Percentiles rank a stretch among this genome's conserved stretches.
These are phyloP conservation scores for Emydura subglobosa DNA, from an alignment of 2,113 vertebrate genomes.

Conservation along the genomic window DNA sequence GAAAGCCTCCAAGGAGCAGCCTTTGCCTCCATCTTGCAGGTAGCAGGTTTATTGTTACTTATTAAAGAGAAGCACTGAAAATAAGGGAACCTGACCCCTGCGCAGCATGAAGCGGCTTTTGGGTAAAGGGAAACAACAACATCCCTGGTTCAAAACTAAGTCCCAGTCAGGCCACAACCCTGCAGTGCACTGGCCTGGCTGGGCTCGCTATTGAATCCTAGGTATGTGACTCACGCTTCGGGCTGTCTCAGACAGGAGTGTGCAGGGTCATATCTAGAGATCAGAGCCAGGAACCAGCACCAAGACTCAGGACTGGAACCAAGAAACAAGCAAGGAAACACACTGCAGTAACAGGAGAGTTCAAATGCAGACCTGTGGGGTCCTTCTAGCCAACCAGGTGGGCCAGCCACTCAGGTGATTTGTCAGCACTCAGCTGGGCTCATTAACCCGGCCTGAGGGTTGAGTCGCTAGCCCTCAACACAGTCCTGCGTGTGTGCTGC, in stretches of 20 bases:
- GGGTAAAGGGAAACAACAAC: neutral
- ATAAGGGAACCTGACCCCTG: neutral
- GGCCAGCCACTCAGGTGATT: neutral
- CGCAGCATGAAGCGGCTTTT: neutral
- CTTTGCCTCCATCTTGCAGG: neutral
- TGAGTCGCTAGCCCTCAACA: neutral
- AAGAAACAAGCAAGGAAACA: neutral
- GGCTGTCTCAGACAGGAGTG: neutral
- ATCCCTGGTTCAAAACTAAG: neutral
- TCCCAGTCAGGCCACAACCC: neutral
- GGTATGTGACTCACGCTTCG: neutral
- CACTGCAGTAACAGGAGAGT: neutral
- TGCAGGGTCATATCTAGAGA: neutral
- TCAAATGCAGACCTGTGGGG: neutral
- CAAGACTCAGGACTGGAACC: neutral
- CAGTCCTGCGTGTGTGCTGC: neutral
- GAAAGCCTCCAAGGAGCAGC: neutral
- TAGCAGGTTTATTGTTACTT: neutral
- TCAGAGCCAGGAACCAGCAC: neutral
- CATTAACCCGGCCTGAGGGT: neutral
- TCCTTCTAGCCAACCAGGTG: neutral
- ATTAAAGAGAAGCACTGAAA: neutral
- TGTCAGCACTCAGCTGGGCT: neutral
- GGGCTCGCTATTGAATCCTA: neutral
- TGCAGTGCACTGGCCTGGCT: too few species aligned